Evolutionary conservation across 2,888 invertebrate genomes (phyloP), one percentile per base, ranked within the genome.

Genomic region (Proisotoma minuta): DNA sequence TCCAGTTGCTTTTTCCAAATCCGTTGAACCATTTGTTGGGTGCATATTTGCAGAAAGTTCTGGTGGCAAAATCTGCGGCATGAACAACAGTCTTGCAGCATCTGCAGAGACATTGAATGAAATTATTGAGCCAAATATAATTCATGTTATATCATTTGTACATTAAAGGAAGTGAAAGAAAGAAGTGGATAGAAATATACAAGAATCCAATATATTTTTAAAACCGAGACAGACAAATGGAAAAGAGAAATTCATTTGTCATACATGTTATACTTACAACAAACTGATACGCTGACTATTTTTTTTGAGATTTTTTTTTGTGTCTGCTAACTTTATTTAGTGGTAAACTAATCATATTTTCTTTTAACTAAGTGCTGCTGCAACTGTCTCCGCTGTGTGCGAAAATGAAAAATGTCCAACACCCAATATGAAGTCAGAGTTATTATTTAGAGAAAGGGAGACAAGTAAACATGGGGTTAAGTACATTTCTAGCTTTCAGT

Each of bases 41-140:
- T 52, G 18, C n/a, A 24, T 24, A 52, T 26, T 52, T 15, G 3
- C 52, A 27, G 52, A 52, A 26, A 70, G 51, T 39, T 72, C 72
- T 26, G 66, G 51, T 47, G 68, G 63, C 23, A 71, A 29, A 59
- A 68, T 66, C 54, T 66, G 66, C 29, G 72, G 72, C 68, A 69
- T 68, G 29, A 72, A 67, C 20, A 72, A 64, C 29, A 69, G 64
- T 60, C 71, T 54, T 29, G 71, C 69, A 34, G 71, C 69, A 65
- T 71, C 71, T 71, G 57, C 29, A 62, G 63, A 49, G 20, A 27
- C n/a, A n/a, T n/a, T n/a, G n/a, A n/a, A n/a, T n/a, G n/a, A n/a
- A n/a, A n/a, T n/a, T n/a, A n/a, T n/a, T n/a, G n/a, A n/a, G n/a
- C n/a, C n/a, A n/a, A n/a, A n/a, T n/a, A n/a, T n/a, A n/a, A n/a